Evolutionary conservation across 2,888 invertebrate genomes (phyloP).

Genomic region (Troides oblongomaculatus): DNA sequence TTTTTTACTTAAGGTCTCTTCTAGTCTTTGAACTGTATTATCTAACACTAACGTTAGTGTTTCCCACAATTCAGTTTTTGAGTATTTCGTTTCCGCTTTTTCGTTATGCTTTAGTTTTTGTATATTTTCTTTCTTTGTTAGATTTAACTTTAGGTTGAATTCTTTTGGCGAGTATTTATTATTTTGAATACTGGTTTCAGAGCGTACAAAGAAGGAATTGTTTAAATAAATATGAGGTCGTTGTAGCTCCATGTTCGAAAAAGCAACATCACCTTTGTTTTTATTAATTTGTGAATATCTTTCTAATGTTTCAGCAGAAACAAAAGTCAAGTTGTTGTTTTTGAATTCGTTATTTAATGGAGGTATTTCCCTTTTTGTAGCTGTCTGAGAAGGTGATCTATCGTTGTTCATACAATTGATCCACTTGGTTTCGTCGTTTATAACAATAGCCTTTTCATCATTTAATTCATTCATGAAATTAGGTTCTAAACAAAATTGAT

Average conservation of each 20-base stretch:
- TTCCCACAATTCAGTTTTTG: slow-evolving; percentile 55
- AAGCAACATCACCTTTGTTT: slow-evolving; percentile 35
- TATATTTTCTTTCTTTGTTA: slow-evolving; percentile 36
- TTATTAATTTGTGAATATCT: slow-evolving; percentile 24
- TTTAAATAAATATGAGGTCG: slow-evolving; percentile 35
- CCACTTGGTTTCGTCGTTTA: slow-evolving; percentile 18
- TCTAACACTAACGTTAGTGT: slow-evolving; percentile 52
- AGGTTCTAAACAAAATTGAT: slow-evolving; percentile 16
- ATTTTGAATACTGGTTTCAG: slow-evolving; percentile 9
- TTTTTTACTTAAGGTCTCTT: slow-evolving; percentile 54
- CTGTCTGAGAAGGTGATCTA: slow-evolving; percentile 37
- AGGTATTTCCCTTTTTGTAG: slow-evolving; percentile 46
- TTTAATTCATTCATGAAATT: slow-evolving; percentile 4
- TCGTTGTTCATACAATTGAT: slow-evolving; percentile 1
- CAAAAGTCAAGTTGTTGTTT: slow-evolving; percentile 29
- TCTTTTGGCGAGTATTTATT: slow-evolving; percentile 1
- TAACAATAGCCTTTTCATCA: slow-evolving; percentile 6
- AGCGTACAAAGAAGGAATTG: neutral
- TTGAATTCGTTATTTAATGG: neutral
- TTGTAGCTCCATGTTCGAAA: slow-evolving; percentile 27
- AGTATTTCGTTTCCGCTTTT: slow-evolving; percentile 39
- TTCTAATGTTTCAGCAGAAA: slow-evolving; percentile 31
- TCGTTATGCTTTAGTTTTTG: slow-evolving; percentile 42
- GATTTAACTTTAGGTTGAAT: slow-evolving; percentile 29
- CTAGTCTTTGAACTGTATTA: slow-evolving; percentile 51